Evolutionary conservation across 2,888 invertebrate genomes (phyloP).

Genomic region (Cantharis lateralis): DNA sequence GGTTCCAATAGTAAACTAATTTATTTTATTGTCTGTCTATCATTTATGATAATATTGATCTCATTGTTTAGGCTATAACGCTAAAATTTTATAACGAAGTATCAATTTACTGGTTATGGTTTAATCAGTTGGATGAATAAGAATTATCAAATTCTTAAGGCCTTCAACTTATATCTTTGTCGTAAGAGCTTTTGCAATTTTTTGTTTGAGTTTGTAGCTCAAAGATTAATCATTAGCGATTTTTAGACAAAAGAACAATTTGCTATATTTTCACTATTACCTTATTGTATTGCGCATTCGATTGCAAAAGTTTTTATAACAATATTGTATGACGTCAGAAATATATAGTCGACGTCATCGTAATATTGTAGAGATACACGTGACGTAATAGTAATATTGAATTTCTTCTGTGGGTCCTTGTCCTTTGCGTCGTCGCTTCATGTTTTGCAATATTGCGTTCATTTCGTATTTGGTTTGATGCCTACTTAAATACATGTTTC

Average conservation of each 20-base stretch:
- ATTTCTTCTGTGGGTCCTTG: slow-evolving; percentile 37
- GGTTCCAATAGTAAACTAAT: neutral
- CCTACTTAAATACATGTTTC: neutral
- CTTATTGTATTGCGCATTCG: neutral
- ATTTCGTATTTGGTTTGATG: neutral
- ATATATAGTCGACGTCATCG: slow-evolving; percentile 31
- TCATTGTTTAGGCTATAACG: neutral
- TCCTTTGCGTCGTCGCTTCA: slow-evolving; percentile 9
- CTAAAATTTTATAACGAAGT: neutral
- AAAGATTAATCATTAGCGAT: neutral
- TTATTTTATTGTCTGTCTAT: neutral
- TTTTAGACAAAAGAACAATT: neutral
- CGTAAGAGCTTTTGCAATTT: neutral
- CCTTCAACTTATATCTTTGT: neutral
- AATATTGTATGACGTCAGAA: slow-evolving; percentile 12
- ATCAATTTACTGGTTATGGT: neutral
- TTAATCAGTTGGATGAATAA: neutral
- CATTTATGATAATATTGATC: neutral
- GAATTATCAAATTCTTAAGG: neutral
- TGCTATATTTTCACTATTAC: neutral
- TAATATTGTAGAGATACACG: slow-evolving; percentile 30
- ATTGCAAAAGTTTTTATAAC: neutral
- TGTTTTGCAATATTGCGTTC: neutral
- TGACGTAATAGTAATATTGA: slow-evolving; percentile 32
- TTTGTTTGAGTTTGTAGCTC: neutral